A percentile compares a stretch with the other conserved stretches of the same genome.
phyloP scores from a whole-genome alignment of 2,797 vertebrate genomes.

The Urosaurus nigricauda region DNA sequence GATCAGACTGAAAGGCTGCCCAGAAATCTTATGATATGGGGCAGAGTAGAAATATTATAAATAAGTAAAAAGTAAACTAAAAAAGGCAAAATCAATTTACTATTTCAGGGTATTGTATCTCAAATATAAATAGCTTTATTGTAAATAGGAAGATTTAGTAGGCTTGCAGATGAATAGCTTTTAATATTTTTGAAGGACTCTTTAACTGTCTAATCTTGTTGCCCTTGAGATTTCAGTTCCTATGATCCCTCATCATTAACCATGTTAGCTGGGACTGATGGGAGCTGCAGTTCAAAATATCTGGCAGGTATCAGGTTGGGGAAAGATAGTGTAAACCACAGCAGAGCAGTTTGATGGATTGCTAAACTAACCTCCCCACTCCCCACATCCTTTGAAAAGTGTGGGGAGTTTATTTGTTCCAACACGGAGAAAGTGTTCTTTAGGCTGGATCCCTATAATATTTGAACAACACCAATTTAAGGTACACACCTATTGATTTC shows the following conservation, averaged over 20 bases:
- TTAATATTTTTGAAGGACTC: neutral
- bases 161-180: neutral
- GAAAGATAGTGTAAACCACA: neutral
- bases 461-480: neutral
- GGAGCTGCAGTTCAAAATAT: neutral
- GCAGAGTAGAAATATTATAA: no score
- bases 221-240: neutral
- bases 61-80: neutral
- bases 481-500: neutral
- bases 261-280: neutral
- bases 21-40: no score
- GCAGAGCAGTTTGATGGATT: neutral
- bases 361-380: fast-evolving
- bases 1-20: no score
- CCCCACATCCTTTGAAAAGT: conserved; percentile 22
- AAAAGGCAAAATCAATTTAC: neutral
- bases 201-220: neutral
- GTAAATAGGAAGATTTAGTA: conserved; percentile 10
- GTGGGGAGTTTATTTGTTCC: neutral
- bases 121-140: neutral
- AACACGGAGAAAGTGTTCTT: neutral
- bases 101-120: fast-evolving
- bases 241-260: neutral
- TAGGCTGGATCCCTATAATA: neutral
- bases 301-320: neutral